These are phyloP conservation scores for Magallana angulata DNA, from an alignment of 1,140 invertebrate genomes.

Conservation along the genomic window DNA sequence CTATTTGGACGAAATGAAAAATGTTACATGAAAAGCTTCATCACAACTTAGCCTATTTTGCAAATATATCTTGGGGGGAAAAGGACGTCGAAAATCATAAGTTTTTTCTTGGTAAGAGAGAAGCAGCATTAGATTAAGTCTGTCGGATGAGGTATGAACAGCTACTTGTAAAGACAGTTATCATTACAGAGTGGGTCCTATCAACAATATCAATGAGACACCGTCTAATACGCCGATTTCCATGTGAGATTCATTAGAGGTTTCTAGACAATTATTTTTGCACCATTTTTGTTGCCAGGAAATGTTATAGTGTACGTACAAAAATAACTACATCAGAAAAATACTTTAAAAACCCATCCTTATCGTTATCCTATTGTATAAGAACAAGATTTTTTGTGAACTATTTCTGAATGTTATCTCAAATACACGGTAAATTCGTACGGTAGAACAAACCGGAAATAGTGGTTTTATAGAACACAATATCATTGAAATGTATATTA, in stretches of 20 bases:
- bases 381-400: neutral
- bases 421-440: neutral
- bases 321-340: neutral
- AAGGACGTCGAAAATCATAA: too few relatives aligned
- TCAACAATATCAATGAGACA: neutral
- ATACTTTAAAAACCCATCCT: neutral
- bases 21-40: too few relatives aligned
- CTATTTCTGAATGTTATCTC: constrained; percentile 7
- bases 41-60: too few relatives aligned
- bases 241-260: neutral
- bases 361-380: neutral
- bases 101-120: too few relatives aligned
- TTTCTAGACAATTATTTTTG: constrained; percentile 7
- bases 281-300: neutral
- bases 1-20: too few relatives aligned
- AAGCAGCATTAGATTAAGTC: neutral
- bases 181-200: neutral
- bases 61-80: too few relatives aligned
- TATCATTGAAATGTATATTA: constrained; percentile 18
- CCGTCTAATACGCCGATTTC: neutral
- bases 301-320: neutral
- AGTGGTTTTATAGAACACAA: constrained; percentile 20
- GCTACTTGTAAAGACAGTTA: neutral
- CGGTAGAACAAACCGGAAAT: constrained; percentile 2
- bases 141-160: neutral